These are phyloP conservation scores for Molorchus minor DNA, from an alignment of 2,888 invertebrate species.

Conservation along the genomic window DNA sequence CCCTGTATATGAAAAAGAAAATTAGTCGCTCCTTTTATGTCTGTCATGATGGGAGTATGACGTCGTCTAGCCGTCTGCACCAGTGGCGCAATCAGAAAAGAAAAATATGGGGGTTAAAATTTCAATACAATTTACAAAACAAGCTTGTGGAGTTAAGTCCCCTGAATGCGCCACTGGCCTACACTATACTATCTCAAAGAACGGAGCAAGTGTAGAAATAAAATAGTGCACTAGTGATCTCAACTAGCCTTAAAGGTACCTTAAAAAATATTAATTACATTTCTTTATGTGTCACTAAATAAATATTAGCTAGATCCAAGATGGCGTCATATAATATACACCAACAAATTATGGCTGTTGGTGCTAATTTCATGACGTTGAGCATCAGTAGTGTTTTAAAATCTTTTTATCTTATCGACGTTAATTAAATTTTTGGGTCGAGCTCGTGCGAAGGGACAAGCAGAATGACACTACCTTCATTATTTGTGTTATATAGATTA, in stretches of 20 bases:
- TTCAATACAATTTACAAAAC: too few relatives aligned
- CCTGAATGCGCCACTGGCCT: too few relatives aligned
- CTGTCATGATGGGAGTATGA: neutral
- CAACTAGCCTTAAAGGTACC: conserved; percentile 63
- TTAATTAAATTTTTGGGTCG: conserved; percentile 12
- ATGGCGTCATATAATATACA: conserved; percentile 61
- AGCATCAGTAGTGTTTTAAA: conserved; percentile 17
- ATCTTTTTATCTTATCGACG: conserved; percentile 13
- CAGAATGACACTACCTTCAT: conserved; percentile 8
- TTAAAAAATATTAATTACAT: conserved; percentile 60
- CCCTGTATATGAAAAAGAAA: neutral
- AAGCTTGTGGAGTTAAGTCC: too few relatives aligned
- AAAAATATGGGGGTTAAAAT: too few relatives aligned
- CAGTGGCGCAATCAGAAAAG: too few relatives aligned
- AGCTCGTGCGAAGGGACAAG: conserved; percentile 12
- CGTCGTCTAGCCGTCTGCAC: too few relatives aligned
- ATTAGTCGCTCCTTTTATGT: neutral
- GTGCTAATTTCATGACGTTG: conserved; percentile 52
- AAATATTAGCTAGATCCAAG: conserved; percentile 56
- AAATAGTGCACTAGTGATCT: conserved; percentile 62
- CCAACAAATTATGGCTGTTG: conserved; percentile 59
- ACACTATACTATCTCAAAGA: conserved; percentile 51
- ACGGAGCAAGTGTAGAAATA: conserved; percentile 55
- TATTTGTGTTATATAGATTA: too few relatives aligned
- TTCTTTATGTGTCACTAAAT: conserved; percentile 56